Evolutionary conservation across 2,113 vertebrate genomes (phyloP).

Genomic region (Bolborhynchus lineola): DNA sequence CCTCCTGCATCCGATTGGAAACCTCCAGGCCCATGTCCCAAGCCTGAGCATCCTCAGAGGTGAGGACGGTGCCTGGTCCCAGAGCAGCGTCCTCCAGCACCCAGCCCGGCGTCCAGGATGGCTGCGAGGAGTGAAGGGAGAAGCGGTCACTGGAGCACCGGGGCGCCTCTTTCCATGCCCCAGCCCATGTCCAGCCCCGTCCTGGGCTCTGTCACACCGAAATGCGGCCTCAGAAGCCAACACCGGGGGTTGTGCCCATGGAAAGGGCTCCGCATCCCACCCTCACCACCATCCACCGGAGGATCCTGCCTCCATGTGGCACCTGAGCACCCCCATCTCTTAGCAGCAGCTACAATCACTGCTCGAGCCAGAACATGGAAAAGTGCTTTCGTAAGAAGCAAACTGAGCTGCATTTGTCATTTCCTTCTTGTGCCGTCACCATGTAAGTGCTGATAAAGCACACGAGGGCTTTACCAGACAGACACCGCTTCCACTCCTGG

Average conservation of each 20-base stretch:
- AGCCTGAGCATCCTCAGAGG: slow-evolving; percentile 56
- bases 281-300: fast-evolving
- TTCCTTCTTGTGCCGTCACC: background rate
- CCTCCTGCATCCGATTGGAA: slow-evolving; percentile 71
- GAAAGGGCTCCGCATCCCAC: fast-evolving
- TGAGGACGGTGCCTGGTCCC: background rate
- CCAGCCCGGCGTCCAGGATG: slow-evolving; percentile 43
- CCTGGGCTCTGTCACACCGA: fast-evolving
- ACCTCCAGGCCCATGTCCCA: slow-evolving; percentile 79
- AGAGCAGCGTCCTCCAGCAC: slow-evolving; percentile 15
- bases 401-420: background rate
- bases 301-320: fast-evolving
- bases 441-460: background rate
- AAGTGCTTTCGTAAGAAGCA: background rate
- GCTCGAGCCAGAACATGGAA: background rate
- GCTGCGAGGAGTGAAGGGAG: slow-evolving; percentile 24
- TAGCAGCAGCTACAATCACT: background rate
- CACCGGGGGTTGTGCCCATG: fast-evolving
- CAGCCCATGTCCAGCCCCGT: background rate
- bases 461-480: background rate
- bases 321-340: fast-evolving
- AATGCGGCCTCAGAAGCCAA: background rate
- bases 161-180: background rate
- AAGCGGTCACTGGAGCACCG: fast-evolving
- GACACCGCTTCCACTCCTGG: background rate